Conservation (phyloP, 2,113 vertebrate species). For the Spizaetus ornatus region DNA sequence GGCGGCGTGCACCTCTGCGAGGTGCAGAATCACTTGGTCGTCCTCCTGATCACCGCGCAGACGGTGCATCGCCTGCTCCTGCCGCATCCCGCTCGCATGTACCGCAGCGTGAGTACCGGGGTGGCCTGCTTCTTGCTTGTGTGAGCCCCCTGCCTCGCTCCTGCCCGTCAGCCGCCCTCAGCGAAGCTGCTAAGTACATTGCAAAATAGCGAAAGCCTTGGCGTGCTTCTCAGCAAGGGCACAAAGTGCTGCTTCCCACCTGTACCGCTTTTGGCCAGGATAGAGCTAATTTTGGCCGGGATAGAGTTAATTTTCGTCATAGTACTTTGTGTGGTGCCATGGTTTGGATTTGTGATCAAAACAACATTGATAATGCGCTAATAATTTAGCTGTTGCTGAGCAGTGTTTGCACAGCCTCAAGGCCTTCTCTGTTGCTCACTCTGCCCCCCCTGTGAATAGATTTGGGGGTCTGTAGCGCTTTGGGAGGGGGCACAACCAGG, state of each 20-base stretch:
- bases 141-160: rapidly evolving
- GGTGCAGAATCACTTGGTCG: slow-evolving; percentile 80
- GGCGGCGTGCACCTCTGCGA: slow-evolving; percentile 87
- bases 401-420: neutral
- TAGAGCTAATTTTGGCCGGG: too few species aligned
- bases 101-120: slow-evolving; percentile 84
- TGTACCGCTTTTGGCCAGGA: neutral
- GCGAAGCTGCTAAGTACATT: rapidly evolving
- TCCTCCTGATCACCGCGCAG: slow-evolving; percentile 85
- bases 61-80: slow-evolving; percentile 87
- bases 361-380: rapidly evolving
- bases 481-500: rapidly evolving
- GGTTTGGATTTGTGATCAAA: neutral
- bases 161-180: rapidly evolving
- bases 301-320: rapidly evolving
- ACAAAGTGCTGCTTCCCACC: neutral
- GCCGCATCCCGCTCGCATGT: slow-evolving; percentile 87
- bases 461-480: neutral
- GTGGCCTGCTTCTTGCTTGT: neutral
- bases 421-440: rapidly evolving
- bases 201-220: too few species aligned
- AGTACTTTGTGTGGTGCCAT: rapidly evolving
- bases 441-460: rapidly evolving
- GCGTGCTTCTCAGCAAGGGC: rapidly evolving
- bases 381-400: neutral